Evolutionary conservation across 2,888 invertebrate species (phyloP).

Genomic region (Drosophila ochracea): DNA sequence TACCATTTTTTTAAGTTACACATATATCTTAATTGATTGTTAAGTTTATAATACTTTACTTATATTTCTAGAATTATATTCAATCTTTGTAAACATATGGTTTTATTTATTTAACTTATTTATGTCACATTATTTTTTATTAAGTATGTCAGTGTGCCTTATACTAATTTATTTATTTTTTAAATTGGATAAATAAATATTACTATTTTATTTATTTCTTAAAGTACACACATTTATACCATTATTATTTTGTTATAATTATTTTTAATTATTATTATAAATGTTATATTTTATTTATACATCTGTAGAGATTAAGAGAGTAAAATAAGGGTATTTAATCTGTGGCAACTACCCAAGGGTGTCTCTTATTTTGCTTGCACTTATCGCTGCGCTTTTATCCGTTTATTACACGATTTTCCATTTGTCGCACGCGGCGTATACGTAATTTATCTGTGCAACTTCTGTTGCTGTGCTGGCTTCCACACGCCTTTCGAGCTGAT

Average conservation of each 20-base stretch:
- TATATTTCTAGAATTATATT: not conserved
- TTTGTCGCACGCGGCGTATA: slow-evolving; percentile 56
- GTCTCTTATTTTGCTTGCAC: not conserved
- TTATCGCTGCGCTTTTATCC: slow-evolving; percentile 7
- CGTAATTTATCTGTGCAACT: slow-evolving; percentile 49
- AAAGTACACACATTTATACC: not conserved
- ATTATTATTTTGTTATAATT: not conserved
- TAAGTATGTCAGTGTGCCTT: not conserved
- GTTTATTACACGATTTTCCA: slow-evolving; percentile 36
- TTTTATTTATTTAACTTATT: not conserved
- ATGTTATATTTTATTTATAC: not conserved
- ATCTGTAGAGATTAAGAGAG: not conserved
- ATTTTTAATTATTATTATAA: not conserved
- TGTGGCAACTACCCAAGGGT: no score
- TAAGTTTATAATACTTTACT: no score
- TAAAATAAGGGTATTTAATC: not conserved
- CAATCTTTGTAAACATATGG: not conserved
- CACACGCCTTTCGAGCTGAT: slow-evolving; percentile 44
- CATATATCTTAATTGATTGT: no score
- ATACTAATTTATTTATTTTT: not conserved
- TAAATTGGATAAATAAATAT: not conserved
- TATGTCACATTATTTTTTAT: not conserved
- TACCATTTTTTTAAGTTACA: no score
- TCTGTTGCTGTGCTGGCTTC: slow-evolving; percentile 12
- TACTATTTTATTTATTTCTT: not conserved